Base-by-base conservation (phyloP, 2,113 vertebrate genomes). In the Gopherus flavomarginatus region DNA sequence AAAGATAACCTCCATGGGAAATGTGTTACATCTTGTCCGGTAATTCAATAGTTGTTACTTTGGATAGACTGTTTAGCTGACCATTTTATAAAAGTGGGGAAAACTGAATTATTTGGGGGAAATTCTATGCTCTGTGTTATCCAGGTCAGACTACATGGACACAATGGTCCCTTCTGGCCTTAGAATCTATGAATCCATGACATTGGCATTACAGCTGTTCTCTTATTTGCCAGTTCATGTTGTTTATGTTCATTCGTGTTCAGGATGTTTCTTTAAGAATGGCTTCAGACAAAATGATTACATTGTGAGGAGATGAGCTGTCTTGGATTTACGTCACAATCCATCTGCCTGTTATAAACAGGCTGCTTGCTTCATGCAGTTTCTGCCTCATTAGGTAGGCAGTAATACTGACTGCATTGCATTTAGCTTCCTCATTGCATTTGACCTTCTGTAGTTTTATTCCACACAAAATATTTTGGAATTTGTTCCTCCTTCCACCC, bases 261-360 rank as follows among this genome's bases (percentile, higher is more conserved):
- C 80, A 69, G 85, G 82, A 65, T 75, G 69, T 79, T 31, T 77
- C 75, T 65, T 47, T 50, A 84, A 85, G 84, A 94, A 88, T 59
- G 59, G 16, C 75, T 90, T 90, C 47, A 92, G 91, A 29, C 84
- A 83, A 16, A 6, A 31, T 54, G 86, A 54, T 91, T 81, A 86
- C 85, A 21, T 24, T 24, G n/a, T 22, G 78, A 94, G 31, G 81
- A 89, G 62, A 96, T 82, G 90, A 65, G 16, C 9, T 78, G 24
- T 47, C 72, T 88, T 1, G 0, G 54, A 12, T 88, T 88, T 47
- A 5, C 26, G 50, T 83, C 81, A 85, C 54, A 93, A 86, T 88
- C 96, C 94, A 92, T 91, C 92, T 96, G 92, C 85, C 86, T 91
- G 29, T 50, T 89, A 75, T 19, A 83, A 90, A 65, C 2, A 26